A percentile compares a stretch with the other conserved stretches of the same genome.
These are phyloP conservation scores for Drosophila sturtevanti DNA, from an alignment of 1,140 invertebrate species.

Conservation along the genomic window DNA sequence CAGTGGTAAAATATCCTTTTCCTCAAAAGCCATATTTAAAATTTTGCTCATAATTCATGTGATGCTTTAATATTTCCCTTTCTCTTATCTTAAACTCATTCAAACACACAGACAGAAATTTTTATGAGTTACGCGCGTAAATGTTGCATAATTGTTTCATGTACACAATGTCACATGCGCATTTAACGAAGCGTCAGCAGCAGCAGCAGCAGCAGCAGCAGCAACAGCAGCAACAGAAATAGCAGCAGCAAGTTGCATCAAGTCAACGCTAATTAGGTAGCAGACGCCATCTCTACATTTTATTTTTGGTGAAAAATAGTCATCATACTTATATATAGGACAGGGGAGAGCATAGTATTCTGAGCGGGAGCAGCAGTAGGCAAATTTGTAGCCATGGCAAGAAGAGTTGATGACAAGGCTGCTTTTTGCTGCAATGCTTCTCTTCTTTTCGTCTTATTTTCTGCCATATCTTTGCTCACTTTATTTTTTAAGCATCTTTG, in stretches of 20 bases:
- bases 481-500: constrained; percentile 29
- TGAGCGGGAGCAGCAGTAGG: not conserved
- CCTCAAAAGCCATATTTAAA: not conserved
- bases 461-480: constrained; percentile 10
- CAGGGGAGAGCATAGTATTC: not conserved
- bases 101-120: constrained; percentile 8
- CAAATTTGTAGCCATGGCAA: constrained; percentile 42
- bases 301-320: constrained; percentile 11
- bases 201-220: not conserved
- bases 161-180: constrained; percentile 63
- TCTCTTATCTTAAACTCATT: not conserved
- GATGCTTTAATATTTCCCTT: not conserved
- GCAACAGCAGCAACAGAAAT: not conserved
- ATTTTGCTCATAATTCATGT: not conserved
- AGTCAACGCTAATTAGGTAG: constrained; percentile 63
- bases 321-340: constrained; percentile 28
- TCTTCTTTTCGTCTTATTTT: not conserved
- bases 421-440: not conserved
- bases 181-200: constrained; percentile 56
- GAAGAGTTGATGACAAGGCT: constrained; percentile 31
- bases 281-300: constrained; percentile 13
- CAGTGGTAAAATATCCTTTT: not conserved
- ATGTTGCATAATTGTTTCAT: constrained; percentile 70
- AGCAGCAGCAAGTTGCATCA: constrained; percentile 30
- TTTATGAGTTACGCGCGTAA: constrained; percentile 49